Evolutionary conservation across 2,113 vertebrate genomes (phyloP).

Genomic region (Rhombomys opimus): DNA sequence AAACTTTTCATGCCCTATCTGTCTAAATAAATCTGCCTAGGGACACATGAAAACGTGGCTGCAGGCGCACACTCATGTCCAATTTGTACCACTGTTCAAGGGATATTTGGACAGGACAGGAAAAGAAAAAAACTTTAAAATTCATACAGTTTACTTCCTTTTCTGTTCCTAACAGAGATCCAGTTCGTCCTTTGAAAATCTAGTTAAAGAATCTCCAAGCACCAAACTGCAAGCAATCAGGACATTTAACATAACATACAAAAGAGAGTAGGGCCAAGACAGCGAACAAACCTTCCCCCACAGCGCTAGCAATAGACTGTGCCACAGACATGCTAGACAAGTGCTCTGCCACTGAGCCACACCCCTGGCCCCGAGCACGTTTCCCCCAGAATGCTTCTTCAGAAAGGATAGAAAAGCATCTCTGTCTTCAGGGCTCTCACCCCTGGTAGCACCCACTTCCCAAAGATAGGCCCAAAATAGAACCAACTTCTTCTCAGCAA

Average conservation of each 20-base stretch:
- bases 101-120: not conserved
- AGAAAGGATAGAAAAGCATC: slow-evolving; percentile 16
- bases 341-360: not conserved
- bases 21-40: slow-evolving; percentile 33
- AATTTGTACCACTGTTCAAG: not conserved
- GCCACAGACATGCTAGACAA: not conserved
- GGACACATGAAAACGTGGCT: not conserved
- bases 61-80: not conserved
- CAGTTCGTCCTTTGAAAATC: not conserved
- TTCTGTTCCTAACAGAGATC: not conserved
- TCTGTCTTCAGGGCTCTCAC: not conserved
- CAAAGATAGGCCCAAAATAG: slow-evolving; percentile 80
- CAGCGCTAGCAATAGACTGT: not conserved
- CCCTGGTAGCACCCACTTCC: slow-evolving; percentile 26
- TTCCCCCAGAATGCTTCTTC: not conserved
- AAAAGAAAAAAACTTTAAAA: not conserved
- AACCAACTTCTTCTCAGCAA: slow-evolving; percentile 75
- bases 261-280: not conserved
- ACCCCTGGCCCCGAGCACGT: not conserved
- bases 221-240: not conserved
- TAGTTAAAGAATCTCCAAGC: not conserved
- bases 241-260: not conserved
- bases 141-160: not conserved
- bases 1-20: not conserved
- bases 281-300: not conserved